These are phyloP conservation scores for Pseudomyrmex pallidus DNA, from an alignment of 1,140 invertebrate genomes.

Conservation along the genomic window DNA sequence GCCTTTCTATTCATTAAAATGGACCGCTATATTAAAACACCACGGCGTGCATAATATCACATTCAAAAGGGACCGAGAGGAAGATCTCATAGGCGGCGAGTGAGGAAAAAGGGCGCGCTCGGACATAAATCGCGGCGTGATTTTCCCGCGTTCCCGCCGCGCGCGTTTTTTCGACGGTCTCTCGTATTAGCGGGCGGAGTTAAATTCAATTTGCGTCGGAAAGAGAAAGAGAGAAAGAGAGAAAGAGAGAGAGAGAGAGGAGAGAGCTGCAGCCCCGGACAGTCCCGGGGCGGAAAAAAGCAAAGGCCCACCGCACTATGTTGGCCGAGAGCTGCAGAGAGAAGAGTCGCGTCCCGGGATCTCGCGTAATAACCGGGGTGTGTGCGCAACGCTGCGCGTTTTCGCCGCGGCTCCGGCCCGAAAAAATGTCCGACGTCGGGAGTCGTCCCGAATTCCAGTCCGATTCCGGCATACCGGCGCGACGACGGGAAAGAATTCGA, in stretches of 20 bases:
- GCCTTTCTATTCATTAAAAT: not conserved
- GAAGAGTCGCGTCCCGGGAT: conserved; percentile 19
- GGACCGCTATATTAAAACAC: not conserved
- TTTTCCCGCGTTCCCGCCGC: conserved; percentile 54
- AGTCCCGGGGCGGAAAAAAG: not conserved
- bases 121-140: conserved; percentile 67
- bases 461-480: conserved; percentile 65
- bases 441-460: conserved; percentile 64
- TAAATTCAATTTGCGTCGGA: conserved; percentile 70
- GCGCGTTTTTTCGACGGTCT: conserved; percentile 61
- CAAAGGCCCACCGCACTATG: not conserved
- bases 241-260: not conserved
- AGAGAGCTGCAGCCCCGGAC: too few relatives aligned
- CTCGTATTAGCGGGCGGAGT: conserved; percentile 63
- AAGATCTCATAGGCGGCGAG: not conserved
- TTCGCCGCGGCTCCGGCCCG: conserved; percentile 15
- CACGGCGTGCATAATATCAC: not conserved
- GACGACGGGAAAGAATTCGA: conserved; percentile 59
- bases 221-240: not conserved
- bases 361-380: conserved; percentile 48
- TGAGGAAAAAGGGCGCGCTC: conserved; percentile 3
- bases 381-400: conserved; percentile 7
- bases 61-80: conserved; percentile 3
- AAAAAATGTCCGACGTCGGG: conserved; percentile 59
- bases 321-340: too few relatives aligned